Base-by-base conservation (phyloP, 2,888 invertebrate species). In the Baccha elongata region DNA sequence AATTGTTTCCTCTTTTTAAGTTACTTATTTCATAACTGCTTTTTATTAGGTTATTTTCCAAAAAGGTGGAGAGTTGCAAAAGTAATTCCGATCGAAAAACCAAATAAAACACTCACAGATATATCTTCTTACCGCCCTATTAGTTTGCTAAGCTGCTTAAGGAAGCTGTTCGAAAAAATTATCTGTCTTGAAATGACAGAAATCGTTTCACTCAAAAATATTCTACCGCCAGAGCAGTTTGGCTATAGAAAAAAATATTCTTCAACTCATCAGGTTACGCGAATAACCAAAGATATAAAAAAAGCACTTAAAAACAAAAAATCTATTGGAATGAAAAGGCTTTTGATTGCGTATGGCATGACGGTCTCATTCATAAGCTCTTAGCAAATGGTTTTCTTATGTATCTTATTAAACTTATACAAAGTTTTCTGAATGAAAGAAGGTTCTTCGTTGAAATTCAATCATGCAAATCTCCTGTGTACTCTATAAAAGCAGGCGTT, bases 101-200 rank as follows among this genome's bases (percentile, higher is more conserved):
- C 52, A n/a, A 32, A 32, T 26, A 52, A 52, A 17, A 6, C 15
- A 29, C 52, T 32, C 3, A 32, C 52, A n/a, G 32, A 52, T 26
- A 26, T 50, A 50, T 29, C 11, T 26, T 23, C 21, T 23, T 50
- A 50, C 29, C 50, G 50, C 21, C 50, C 52, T 15, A 52, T 52
- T n/a, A 52, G 29, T 52, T 52, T 52, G 52, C 52, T 52, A 26
- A 52, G 23, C 32, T 52, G 52, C n/a, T 15, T 52, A 15, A 29
- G 52, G 13, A 52, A 50, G 17, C 26, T 52, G n/a, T 52, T 52
- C 26, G 52, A 26, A 52, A 52, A 52, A 32, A 29, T 13, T 7
- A 52, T 52, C 26, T 29, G 17, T 15, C 26, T 52, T 4, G 15
- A 46, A 32, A 8, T 32, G 29, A 32, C 29, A 32, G 29, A 32